These are phyloP conservation scores for Sitodiplosis mosellana DNA, from an alignment of 1,140 invertebrate genomes.

Conservation along the genomic window DNA sequence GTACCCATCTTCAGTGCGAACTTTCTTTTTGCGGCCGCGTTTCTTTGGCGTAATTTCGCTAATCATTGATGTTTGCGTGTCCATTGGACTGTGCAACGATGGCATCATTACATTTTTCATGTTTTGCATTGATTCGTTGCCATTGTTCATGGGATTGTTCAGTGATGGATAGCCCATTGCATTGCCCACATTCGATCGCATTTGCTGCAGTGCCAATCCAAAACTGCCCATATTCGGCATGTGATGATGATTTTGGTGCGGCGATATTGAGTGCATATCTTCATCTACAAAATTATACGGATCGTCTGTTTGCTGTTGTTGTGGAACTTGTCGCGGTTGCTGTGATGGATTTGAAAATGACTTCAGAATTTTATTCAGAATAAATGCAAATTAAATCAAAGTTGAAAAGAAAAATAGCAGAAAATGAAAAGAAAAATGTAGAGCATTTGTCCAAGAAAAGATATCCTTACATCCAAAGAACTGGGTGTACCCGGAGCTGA, in stretches of 20 bases:
- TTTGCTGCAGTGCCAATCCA: not conserved
- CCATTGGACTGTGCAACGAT: not conserved
- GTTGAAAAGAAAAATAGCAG: no score
- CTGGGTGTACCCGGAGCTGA: no score
- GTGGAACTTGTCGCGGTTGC: conserved; percentile 15
- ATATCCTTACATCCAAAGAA: no score
- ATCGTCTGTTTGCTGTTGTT: conserved; percentile 29
- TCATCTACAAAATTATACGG: conserved; percentile 70
- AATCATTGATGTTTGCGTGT: conserved; percentile 21
- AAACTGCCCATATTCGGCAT: not conserved
- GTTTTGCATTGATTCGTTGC: not conserved
- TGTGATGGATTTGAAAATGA: not conserved
- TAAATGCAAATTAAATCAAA: no score
- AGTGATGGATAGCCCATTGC: not conserved
- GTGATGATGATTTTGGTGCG: not conserved
- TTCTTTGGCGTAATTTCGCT: conserved; percentile 46
- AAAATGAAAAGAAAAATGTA: no score
- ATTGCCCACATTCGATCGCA: not conserved
- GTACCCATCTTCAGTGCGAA: conserved; percentile 36
- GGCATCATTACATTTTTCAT: not conserved
- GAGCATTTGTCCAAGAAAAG: no score
- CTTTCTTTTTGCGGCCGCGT: conserved; percentile 63
- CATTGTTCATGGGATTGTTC: not conserved
- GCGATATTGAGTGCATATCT: conserved; percentile 17
- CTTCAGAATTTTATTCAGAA: no score